Conservation (phyloP, 2,888 invertebrate genomes). For the Gymnosoma rotundatum region DNA sequence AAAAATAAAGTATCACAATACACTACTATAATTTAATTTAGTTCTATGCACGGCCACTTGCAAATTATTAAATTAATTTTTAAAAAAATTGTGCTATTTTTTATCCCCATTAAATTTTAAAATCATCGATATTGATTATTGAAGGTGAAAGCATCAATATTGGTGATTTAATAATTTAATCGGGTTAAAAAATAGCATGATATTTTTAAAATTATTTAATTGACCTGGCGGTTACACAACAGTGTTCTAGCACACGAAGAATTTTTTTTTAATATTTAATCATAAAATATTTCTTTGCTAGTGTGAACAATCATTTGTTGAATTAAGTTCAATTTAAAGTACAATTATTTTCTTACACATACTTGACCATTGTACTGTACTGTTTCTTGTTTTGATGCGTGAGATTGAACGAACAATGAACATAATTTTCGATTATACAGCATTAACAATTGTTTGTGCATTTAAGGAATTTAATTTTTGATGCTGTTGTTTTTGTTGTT, state of each 20-base stretch:
- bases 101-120: too few relatives aligned
- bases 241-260: neutral
- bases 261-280: neutral
- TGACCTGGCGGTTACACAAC: too few relatives aligned
- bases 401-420: constrained; percentile 21
- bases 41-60: too few relatives aligned
- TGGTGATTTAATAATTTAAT: too few relatives aligned
- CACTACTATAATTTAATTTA: too few relatives aligned
- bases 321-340: constrained; percentile 42
- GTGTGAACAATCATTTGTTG: constrained; percentile 28
- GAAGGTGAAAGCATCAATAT: too few relatives aligned
- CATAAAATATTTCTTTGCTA: neutral
- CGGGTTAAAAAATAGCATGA: too few relatives aligned
- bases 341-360: constrained; percentile 33
- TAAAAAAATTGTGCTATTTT: too few relatives aligned
- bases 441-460: constrained; percentile 26
- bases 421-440: constrained; percentile 41
- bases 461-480: constrained; percentile 55
- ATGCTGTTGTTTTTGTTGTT: neutral
- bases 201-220: too few relatives aligned
- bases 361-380: constrained; percentile 52
- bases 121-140: too few relatives aligned
- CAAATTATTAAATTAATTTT: too few relatives aligned
- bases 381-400: constrained; percentile 26
- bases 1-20: too few relatives aligned